Conservation (phyloP, 2,797 vertebrate species). For the Manis javanica region DNA sequence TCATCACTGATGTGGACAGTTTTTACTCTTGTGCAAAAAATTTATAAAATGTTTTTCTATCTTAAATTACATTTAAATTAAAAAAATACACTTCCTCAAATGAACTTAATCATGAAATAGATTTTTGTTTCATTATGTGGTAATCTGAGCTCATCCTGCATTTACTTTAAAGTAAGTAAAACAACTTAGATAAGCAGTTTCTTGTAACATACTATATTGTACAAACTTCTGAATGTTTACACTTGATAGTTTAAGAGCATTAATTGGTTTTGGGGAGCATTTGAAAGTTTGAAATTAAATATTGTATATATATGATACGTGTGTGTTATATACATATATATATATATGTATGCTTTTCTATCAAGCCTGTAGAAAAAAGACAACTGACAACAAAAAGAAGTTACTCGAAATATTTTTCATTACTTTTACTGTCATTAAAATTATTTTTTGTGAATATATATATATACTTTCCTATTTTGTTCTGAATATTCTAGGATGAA, state of each 20-base stretch:
- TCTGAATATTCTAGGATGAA: neutral
- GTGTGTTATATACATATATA: neutral
- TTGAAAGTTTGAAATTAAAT: neutral
- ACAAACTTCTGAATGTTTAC: neutral
- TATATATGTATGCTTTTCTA: neutral
- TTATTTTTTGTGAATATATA: neutral
- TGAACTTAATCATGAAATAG: neutral
- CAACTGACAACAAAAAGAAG: neutral
- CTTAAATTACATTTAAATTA: conserved; percentile 66
- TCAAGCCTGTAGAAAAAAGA: neutral
- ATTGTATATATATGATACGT: neutral
- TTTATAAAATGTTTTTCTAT: conserved; percentile 51
- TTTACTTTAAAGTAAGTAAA: neutral
- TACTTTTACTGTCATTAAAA: neutral
- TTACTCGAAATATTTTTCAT: neutral
- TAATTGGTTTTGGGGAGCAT: neutral
- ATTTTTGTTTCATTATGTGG: neutral
- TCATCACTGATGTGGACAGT: conserved; percentile 77
- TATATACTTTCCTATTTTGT: neutral
- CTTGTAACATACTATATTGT: neutral
- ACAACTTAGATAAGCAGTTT: neutral
- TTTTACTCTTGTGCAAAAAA: conserved; percentile 52
- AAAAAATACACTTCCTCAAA: neutral
- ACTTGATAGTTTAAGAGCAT: neutral
- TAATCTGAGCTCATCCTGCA: neutral